Percentiles rank a stretch among this genome's conserved stretches.
phyloP scores from a whole-genome alignment of 2,113 vertebrate genomes.

The Blennius ocellaris region DNA sequence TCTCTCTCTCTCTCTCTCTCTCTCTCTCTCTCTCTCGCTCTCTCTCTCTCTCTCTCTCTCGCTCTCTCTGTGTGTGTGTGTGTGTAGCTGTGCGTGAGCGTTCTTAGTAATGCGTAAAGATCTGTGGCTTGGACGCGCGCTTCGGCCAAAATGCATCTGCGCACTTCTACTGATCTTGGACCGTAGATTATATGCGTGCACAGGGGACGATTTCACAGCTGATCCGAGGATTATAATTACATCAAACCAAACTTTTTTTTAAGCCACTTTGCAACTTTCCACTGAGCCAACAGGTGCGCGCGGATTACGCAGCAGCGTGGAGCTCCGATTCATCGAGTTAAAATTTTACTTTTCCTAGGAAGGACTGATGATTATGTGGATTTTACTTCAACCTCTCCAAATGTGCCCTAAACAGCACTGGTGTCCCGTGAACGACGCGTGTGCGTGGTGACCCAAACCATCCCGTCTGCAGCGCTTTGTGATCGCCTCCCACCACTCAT shows the following conservation, averaged over 20 bases:
- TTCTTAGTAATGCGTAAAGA: constrained; percentile 62
- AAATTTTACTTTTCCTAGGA: constrained; percentile 57
- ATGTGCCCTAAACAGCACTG: constrained; percentile 88
- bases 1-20: constrained; percentile 8
- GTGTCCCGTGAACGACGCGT: constrained; percentile 83
- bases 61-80: too few species aligned
- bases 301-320: constrained; percentile 51
- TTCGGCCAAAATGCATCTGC: constrained; percentile 52
- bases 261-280: constrained; percentile 42
- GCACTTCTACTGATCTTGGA: constrained; percentile 21
- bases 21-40: not conserved
- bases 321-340: constrained; percentile 71
- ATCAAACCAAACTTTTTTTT: constrained; percentile 30
- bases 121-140: constrained; percentile 44
- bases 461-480: constrained; percentile 79
- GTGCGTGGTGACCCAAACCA: constrained; percentile 87
- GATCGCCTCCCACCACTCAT: constrained; percentile 79
- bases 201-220: constrained; percentile 24
- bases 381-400: constrained; percentile 86
- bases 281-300: constrained; percentile 87
- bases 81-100: too few species aligned
- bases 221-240: constrained; percentile 43
- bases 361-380: constrained; percentile 89
- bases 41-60: constrained; percentile 21
- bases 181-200: constrained; percentile 35